phyloP scores from a whole-genome alignment of 2,888 invertebrate genomes.

The Junonia oenone region DNA sequence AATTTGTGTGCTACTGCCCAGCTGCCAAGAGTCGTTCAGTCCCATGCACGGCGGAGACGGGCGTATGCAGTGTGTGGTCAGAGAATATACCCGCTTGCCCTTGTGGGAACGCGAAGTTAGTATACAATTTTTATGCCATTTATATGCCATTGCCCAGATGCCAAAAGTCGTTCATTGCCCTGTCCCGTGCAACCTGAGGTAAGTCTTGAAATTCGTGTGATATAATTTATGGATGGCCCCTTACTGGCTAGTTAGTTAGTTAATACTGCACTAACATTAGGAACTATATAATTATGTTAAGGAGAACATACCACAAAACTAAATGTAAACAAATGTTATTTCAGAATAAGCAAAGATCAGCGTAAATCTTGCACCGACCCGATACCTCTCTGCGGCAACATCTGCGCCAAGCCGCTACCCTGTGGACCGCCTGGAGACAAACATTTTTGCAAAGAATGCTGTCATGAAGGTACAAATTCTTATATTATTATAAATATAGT shows the following conservation, averaged over 20 bases:
- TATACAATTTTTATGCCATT: no score
- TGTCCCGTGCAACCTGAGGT: no score
- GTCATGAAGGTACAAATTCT: conserved; percentile 80
- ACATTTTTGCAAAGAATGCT: conserved; percentile 84
- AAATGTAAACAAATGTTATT: not conserved
- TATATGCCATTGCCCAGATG: no score
- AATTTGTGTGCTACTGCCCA: conserved; percentile 66
- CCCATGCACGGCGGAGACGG: conserved; percentile 44
- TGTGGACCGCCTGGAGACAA: conserved; percentile 84
- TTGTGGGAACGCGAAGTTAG: conserved; percentile 57
- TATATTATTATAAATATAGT: not conserved
- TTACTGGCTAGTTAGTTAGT: no score
- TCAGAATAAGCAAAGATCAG: conserved; percentile 54
- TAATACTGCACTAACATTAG: no score
- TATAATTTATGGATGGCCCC: no score
- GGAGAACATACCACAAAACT: no score
- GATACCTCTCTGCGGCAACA: conserved; percentile 88
- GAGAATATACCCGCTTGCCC: conserved; percentile 51
- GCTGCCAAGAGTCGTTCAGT: conserved; percentile 45
- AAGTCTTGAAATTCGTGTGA: no score
- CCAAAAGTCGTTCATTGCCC: conserved; percentile 42
- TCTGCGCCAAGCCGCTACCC: conserved; percentile 81
- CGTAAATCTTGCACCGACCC: conserved; percentile 88
- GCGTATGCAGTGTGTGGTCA: conserved; percentile 37
- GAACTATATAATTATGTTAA: no score